Base-by-base conservation (phyloP, 1,140 invertebrate species). In the Carposina sasakii region DNA sequence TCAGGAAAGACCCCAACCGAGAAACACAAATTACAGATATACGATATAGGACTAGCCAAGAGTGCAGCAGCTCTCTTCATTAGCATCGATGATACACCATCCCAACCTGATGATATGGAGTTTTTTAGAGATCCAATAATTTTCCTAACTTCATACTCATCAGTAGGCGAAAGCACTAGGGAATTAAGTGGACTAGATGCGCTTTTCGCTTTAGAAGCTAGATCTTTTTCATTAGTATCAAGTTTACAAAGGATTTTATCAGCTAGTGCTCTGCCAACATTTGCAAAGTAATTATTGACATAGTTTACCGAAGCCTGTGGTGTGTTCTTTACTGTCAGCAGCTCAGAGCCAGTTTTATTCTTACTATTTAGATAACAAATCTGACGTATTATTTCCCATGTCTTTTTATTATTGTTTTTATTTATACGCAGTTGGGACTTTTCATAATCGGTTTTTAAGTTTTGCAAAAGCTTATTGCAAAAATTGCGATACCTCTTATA, bases 101-200 rank as follows among this genome's bases (percentile, higher is more conserved):
- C 48, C 16, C 37, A 23, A 2, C 48, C 48, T 12, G 13, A 2
- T 13, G 37, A 21, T 8, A 16, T 1, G 2, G 4, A 17, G 13
- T 13, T 49, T 49, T 49, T 49, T 34, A 49, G 17, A 6, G 4
- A n/a, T 22, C 4, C 1, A 8, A 49, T 42, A 13, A 10, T 31
- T 2, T 16, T n/a, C 1, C 12, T 31, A 15, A 49, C 21, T 33
- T 49, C 37, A 6, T 1, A 1, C 22, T 33, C 37, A 22, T 33
- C 24, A 19, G 36, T 40, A 10, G 34, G 23, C 5, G 21, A 4
- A 6, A 48, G 3, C 3, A 40, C 24, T 13, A 49, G 31, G 1
- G 48, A 49, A 10, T 10, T 34, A 8, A 15, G 6, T 1, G 15
- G 28, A 19, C n/a, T 33, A 2, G 19, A 31, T 13, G n/a, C 20